Conservation (phyloP, 2,888 invertebrate species). For the Melanargia galathea region DNA sequence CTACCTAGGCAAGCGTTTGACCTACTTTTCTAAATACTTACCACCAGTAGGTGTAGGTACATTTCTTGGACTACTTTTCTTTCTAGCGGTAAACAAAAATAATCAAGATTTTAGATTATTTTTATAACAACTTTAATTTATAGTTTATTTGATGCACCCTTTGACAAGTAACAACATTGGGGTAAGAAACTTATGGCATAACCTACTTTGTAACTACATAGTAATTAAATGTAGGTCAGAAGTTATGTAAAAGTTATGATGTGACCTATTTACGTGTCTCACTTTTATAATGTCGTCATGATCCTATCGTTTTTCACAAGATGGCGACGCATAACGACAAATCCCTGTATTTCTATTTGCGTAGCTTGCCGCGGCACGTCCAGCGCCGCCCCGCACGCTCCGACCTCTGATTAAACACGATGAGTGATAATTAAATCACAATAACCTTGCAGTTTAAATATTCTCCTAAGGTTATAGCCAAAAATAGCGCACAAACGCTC, state of each 20-base stretch:
- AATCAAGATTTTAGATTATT: too few relatives aligned
- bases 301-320: slow-evolving; percentile 82
- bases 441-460: slow-evolving; percentile 66
- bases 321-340: slow-evolving; percentile 80
- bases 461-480: slow-evolving; percentile 75
- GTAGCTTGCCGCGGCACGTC: slow-evolving; percentile 66
- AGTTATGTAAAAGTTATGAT: slow-evolving; percentile 45
- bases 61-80: background rate
- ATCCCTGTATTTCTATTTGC: slow-evolving; percentile 82
- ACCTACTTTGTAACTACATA: background rate
- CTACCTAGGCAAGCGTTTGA: background rate
- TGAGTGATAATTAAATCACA: slow-evolving; percentile 33
- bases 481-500: slow-evolving; percentile 79
- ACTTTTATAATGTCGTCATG: slow-evolving; percentile 74
- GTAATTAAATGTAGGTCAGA: slow-evolving; percentile 24
- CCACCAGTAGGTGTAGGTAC: background rate
- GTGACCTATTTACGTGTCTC: slow-evolving; percentile 66
- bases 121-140: too few relatives aligned
- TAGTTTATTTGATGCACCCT: background rate
- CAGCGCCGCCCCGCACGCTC: slow-evolving; percentile 43
- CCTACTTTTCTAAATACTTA: background rate
- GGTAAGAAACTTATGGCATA: background rate
- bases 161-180: background rate
- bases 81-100: background rate
- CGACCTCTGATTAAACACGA: slow-evolving; percentile 40